These are phyloP conservation scores for Nomada flava DNA, from an alignment of 2,888 invertebrate species.

Conservation along the genomic window DNA sequence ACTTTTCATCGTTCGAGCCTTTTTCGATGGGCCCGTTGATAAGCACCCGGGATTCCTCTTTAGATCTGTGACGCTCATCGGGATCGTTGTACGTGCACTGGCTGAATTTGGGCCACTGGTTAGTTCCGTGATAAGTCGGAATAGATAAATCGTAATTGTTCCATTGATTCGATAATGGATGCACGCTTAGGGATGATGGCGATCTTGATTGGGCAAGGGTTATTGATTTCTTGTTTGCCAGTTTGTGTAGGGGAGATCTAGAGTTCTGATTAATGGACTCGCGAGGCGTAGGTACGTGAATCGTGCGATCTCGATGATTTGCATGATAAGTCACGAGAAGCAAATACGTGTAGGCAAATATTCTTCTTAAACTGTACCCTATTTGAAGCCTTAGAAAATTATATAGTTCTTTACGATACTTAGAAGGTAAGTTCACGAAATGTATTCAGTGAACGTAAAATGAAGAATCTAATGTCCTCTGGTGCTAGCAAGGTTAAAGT, in stretches of 20 bases:
- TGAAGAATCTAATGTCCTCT: neutral
- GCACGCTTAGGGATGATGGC: neutral
- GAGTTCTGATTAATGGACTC: no score
- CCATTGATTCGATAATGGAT: neutral
- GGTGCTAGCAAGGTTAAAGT: neutral
- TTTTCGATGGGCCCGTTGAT: constrained; percentile 50
- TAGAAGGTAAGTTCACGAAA: neutral
- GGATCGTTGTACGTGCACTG: constrained; percentile 28
- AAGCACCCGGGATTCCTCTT: constrained; percentile 45
- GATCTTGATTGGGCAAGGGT: neutral
- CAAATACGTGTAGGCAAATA: no score
- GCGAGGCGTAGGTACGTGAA: no score
- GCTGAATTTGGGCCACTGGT: constrained; percentile 42
- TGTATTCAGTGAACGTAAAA: neutral
- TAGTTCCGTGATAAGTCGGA: constrained; percentile 21
- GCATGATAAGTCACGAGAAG: no score
- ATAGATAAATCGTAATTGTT: constrained; percentile 17
- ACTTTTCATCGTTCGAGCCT: constrained; percentile 49
- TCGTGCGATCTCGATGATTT: no score
- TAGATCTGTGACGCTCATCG: constrained; percentile 31
- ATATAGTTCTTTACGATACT: neutral
- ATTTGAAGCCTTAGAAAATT: no score
- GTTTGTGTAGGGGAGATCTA: no score
- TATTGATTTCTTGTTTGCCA: no score
- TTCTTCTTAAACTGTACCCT: no score